A percentile compares a stretch with the other conserved stretches of the same genome.
phyloP scores from a whole-genome alignment of 2,113 vertebrate species.

The Labeo catla region DNA sequence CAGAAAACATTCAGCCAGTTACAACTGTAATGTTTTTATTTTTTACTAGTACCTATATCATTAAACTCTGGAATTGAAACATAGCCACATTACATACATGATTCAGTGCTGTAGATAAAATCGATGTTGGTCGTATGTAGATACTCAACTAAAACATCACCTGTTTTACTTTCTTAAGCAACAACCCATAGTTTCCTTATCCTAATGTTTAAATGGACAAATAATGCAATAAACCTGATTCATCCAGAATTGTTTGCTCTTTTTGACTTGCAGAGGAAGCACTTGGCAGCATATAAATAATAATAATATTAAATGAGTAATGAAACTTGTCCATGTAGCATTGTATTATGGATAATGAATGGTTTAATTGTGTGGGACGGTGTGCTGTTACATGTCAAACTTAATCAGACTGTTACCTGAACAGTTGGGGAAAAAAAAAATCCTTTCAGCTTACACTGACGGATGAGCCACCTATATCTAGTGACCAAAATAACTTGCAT shows the following conservation, averaged over 20 bases:
- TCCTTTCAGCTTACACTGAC: neutral
- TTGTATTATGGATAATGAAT: neutral
- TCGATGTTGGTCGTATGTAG: neutral
- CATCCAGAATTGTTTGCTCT: neutral
- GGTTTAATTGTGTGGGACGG: neutral
- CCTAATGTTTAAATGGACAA: neutral
- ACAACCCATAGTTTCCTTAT: neutral
- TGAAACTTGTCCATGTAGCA: neutral
- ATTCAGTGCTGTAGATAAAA: neutral
- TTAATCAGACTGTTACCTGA: neutral
- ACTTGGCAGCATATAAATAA: neutral
- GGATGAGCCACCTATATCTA: neutral
- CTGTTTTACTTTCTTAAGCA: neutral
- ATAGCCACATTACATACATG: no score
- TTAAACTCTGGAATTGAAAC: neutral
- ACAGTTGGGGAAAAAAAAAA: neutral
- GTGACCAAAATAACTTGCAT: no score
- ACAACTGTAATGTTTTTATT: neutral
- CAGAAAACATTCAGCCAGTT: neutral
- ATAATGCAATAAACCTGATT: conserved; percentile 3
- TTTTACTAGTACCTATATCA: neutral
- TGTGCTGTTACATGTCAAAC: neutral
- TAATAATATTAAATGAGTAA: neutral
- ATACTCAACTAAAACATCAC: neutral
- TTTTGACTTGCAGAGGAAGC: neutral